Percentiles rank a stretch among this genome's conserved stretches.
phyloP scores from a whole-genome alignment of 2,888 invertebrate genomes.

The Hyposoter dolosus region DNA sequence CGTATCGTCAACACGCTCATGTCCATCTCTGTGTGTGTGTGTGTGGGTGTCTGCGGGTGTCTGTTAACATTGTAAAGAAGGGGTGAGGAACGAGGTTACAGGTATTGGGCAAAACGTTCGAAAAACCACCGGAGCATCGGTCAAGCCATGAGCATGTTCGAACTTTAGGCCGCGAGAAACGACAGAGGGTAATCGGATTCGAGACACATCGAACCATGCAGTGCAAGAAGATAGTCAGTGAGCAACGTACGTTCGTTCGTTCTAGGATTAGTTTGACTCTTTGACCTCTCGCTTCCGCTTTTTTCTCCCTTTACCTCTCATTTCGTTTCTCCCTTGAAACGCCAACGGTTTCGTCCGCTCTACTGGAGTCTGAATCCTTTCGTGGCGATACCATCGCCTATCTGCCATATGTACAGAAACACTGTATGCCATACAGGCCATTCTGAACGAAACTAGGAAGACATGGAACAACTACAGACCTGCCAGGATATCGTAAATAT shows the following conservation, averaged over 20 bases:
- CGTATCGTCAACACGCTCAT: background rate
- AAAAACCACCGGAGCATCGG: slow-evolving; percentile 61
- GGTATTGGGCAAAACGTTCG: slow-evolving; percentile 50
- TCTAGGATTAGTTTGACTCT: slow-evolving; percentile 71
- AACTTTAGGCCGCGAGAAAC: slow-evolving; percentile 62
- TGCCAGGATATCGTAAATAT: background rate
- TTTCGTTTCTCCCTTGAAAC: slow-evolving; percentile 13
- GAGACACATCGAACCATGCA: slow-evolving; percentile 32
- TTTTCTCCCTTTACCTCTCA: slow-evolving; percentile 36
- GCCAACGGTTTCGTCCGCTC: slow-evolving; percentile 22
- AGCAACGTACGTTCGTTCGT: slow-evolving; percentile 61
- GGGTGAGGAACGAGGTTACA: slow-evolving; percentile 46
- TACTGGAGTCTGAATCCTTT: slow-evolving; percentile 50
- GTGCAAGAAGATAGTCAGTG: slow-evolving; percentile 25
- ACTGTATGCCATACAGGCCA: background rate
- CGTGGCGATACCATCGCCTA: slow-evolving; percentile 30
- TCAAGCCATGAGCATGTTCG: slow-evolving; percentile 49
- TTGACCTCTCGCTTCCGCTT: slow-evolving; percentile 57
- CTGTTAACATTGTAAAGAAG: slow-evolving; percentile 17
- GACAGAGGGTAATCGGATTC: slow-evolving; percentile 70
- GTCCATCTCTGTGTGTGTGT: background rate
- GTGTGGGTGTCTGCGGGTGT: slow-evolving; percentile 3
- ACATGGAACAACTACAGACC: background rate
- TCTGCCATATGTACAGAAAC: slow-evolving; percentile 22
- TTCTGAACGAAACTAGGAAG: slow-evolving; percentile 1